phyloP scores from a whole-genome alignment of 2,888 invertebrate species.

The Eristalis pertinax region DNA sequence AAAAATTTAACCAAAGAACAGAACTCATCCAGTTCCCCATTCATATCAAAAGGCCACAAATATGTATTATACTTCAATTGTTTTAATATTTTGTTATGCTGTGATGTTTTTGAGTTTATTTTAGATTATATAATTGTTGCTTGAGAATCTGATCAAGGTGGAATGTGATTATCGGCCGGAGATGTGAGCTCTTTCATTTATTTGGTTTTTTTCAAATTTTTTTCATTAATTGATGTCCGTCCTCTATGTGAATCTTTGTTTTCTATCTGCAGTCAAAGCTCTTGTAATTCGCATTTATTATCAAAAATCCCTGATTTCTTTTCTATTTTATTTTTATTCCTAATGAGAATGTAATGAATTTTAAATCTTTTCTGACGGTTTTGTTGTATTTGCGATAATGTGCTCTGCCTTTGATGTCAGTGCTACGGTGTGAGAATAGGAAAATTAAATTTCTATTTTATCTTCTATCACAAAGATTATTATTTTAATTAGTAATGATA shows the following conservation, averaged over 20 bases:
- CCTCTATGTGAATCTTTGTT: neutral
- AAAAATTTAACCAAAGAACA: neutral
- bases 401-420: too few relatives aligned
- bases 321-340: too few relatives aligned
- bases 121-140: constrained; percentile 14
- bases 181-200: constrained; percentile 13
- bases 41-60: constrained; percentile 14
- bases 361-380: too few relatives aligned
- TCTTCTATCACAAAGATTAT: too few relatives aligned
- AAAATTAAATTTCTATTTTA: too few relatives aligned
- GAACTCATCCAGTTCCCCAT: constrained; percentile 43
- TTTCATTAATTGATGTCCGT: neutral
- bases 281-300: too few relatives aligned
- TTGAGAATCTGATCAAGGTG: constrained; percentile 30
- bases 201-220: neutral
- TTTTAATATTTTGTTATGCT: constrained; percentile 36
- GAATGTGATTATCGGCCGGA: constrained; percentile 29
- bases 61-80: constrained; percentile 55
- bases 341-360: too few relatives aligned
- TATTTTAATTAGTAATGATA: too few relatives aligned
- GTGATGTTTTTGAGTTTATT: constrained; percentile 17
- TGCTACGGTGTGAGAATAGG: too few relatives aligned
- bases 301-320: too few relatives aligned
- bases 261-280: neutral
- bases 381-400: too few relatives aligned